A percentile compares a stretch with the other conserved stretches of the same genome.
Evolutionary conservation across 2,797 vertebrate genomes (phyloP).

Genomic region (Myotis vivesi): DNA sequence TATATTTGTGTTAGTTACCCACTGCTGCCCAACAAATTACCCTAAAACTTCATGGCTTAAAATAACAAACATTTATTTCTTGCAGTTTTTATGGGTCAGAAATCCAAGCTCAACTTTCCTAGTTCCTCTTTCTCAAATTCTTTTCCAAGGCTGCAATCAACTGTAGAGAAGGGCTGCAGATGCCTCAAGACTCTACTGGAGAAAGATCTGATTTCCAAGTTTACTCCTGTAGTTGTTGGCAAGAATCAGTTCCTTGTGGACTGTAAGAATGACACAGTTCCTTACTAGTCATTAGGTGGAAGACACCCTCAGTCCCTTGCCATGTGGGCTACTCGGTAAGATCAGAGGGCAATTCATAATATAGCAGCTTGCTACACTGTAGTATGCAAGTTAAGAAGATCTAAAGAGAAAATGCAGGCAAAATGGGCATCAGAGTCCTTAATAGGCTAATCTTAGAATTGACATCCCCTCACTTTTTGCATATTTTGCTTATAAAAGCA

Average conservation of each 20-base stretch:
- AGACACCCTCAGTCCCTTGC: neutral
- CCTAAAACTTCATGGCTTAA: neutral
- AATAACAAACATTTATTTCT: neutral
- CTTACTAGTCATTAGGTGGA: neutral
- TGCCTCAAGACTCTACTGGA: neutral
- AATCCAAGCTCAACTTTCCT: neutral
- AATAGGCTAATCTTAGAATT: neutral
- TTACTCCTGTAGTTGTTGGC: neutral
- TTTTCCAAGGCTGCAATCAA: neutral
- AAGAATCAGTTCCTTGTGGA: neutral
- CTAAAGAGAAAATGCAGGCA: neutral
- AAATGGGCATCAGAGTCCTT: neutral
- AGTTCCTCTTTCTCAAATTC: neutral
- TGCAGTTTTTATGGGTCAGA: neutral
- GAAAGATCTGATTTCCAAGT: neutral
- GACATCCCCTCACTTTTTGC: neutral
- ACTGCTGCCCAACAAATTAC: neutral
- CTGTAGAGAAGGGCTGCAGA: accelerated
- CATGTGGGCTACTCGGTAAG: neutral
- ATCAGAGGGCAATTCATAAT: neutral
- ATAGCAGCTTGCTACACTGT: neutral
- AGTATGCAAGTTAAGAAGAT: neutral
- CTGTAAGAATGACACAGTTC: neutral
- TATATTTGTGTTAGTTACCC: neutral
- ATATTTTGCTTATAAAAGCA: neutral